Base-by-base conservation (phyloP, 1,140 invertebrate species). In the Magallana gigas region DNA sequence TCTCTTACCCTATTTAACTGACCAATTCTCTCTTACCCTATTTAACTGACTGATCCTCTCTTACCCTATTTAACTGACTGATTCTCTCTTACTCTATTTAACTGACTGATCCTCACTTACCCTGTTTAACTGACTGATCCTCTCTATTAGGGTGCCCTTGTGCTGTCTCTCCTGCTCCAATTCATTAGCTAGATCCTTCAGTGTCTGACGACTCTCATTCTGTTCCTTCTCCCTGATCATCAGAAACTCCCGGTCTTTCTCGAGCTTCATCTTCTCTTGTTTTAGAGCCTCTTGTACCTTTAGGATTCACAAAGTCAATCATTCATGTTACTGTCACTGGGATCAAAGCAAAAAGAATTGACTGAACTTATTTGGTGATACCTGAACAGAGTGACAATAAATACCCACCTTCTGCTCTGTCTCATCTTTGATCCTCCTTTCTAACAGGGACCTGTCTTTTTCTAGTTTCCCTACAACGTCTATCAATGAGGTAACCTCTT, bases 391-490 rank as follows among this genome's bases (percentile, higher is more conserved):
- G 3, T 64, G 18, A 29, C 6, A 85, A 1, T 12, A 57, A 56
- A 14, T 23, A 58, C 64, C 29, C 84, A 91, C 91, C 71, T 88
- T 58, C 81, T 88, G 85, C 80, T 87, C 80, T 14, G 84, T 83
- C 7, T 89, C 83, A 29, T 88, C 84, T 83, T 90, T 90, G 7
- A 90, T 62, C 9, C 83, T 86, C n/a, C 48, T 71, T 71, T 90
- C 88, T 14, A 90, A 83, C 6, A 60, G 85, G 48, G 85, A 87
- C 84, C 90, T 90, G 59, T 91, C 91, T 8, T 90, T 85, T 60
- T 92, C 90, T 59, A 92, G 58, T 36, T 89, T 89, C 29, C 87
- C 62, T 62, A 91, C 85, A 71, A 92, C 85, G 16, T 91, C 90
- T 62, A 91, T 87, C 7, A 92, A 83, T 29, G 86, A 80, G 23